Base-by-base conservation (phyloP, 2,113 vertebrate genomes). In the Corapipo altera region DNA sequence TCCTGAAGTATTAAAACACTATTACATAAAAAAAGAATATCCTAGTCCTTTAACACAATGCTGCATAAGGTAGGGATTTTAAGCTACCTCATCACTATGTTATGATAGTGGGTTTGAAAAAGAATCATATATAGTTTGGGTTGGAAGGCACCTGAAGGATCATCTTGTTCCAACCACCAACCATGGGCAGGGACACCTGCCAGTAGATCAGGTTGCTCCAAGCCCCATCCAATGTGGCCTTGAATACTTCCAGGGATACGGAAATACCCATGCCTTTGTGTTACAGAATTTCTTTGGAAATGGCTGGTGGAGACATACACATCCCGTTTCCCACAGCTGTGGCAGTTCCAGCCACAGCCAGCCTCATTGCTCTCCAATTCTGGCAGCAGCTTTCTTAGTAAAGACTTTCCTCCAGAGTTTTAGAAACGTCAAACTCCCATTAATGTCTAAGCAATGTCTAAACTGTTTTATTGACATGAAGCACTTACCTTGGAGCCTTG, bases 1-100 rank as follows among this genome's bases (percentile, higher is more conserved):
- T 88, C 21, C 26, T 75, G 39, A 89, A 85, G 75, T 71, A 58
- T 80, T 91, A 83, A 83, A 90, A 41, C 22, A 24, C 27, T 70
- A 7, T 79, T 85, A 66, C 32, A 27, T 59, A 91, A 21, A 70
- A 73, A 73, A 66, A 27, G 8, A 82, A 79, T n/a, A 59, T 75
- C 15, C 21, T 81, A 28, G 33, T 39, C 23, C 16, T 81, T 49
- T 67, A 43, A 35, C 35, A 54, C 17, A 49, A 6, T 13, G 32
- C 37, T 23, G 5, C 16, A 0, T 41, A 71, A 62, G n/a, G 32
- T 37, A 74, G 57, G n/a, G 52, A 28, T 72, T 61, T 85, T 72
- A 59, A 81, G 8, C 26, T 44, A 6, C 55, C 17, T 77, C 26
- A 61, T 67, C 43, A 5, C 24, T 78, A 3, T 2, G 1, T 52